Evolutionary conservation across 2,888 invertebrate species (phyloP).

Genomic region (Nezara viridula): DNA sequence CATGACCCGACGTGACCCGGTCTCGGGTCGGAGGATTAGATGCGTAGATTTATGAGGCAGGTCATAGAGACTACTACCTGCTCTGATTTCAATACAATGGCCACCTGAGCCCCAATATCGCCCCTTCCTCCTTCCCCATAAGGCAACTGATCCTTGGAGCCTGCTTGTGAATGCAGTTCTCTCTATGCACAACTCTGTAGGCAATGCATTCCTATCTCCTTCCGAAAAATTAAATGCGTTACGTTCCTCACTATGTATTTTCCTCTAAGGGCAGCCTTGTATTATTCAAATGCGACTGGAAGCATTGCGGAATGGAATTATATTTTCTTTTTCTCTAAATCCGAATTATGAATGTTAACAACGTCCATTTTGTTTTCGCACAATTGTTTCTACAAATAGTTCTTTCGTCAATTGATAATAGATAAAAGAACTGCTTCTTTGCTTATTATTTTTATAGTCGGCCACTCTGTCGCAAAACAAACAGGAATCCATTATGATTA

Average conservation of each 20-base stretch:
- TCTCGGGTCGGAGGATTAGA: slow-evolving; percentile 13
- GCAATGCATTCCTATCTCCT: background rate
- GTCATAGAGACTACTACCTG: slow-evolving; percentile 29
- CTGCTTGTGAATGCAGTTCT: slow-evolving; percentile 44
- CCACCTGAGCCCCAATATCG: slow-evolving; percentile 55
- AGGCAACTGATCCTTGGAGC: slow-evolving; percentile 19
- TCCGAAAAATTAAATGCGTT: slow-evolving; percentile 26
- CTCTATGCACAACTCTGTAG: slow-evolving; percentile 1
- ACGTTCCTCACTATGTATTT: background rate
- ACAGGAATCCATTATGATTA: too few relatives aligned
- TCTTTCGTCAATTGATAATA: too few relatives aligned
- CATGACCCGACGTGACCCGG: slow-evolving; percentile 1
- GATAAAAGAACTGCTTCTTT: too few relatives aligned
- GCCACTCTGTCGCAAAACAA: too few relatives aligned
- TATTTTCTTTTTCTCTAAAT: background rate
- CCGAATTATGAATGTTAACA: background rate
- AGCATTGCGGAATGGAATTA: background rate
- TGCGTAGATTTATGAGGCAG: background rate
- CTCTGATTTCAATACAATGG: slow-evolving; percentile 58
- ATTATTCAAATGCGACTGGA: background rate
- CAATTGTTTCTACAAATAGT: too few relatives aligned
- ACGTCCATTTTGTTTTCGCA: background rate
- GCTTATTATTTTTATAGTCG: too few relatives aligned
- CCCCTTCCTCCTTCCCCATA: slow-evolving; percentile 33
- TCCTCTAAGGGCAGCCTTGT: background rate